Conservation (phyloP, 2,888 invertebrate species). For the Mactromeris polynyma region DNA sequence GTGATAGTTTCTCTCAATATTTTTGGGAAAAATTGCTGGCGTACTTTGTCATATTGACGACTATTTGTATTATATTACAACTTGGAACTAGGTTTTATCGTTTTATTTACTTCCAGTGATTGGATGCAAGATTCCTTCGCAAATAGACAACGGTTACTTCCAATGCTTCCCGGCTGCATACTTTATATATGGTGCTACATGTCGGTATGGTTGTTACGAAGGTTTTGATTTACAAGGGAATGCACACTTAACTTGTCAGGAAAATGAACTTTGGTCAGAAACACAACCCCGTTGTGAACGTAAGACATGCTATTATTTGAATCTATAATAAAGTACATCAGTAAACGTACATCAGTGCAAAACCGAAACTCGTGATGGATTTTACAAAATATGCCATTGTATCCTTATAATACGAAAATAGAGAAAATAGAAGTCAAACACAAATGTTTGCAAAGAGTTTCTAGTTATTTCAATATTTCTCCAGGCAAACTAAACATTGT, state of each 20-base stretch:
- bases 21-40: no score
- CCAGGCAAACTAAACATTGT: no score
- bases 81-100: not conserved
- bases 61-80: no score
- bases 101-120: slow-evolving; percentile 14
- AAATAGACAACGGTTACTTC: slow-evolving; percentile 33
- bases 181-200: slow-evolving; percentile 3
- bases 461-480: no score
- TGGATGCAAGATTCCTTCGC: not conserved
- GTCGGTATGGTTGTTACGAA: slow-evolving; percentile 40
- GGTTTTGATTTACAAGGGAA: slow-evolving; percentile 35
- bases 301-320: slow-evolving; percentile 6
- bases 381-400: not conserved
- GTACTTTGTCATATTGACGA: no score
- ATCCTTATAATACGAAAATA: no score
- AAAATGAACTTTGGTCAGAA: slow-evolving; percentile 5
- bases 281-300: slow-evolving; percentile 26
- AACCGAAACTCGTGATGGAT: not conserved
- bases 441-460: no score
- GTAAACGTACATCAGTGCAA: no score
- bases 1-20: no score
- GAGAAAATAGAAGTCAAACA: no score
- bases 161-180: slow-evolving; percentile 34
- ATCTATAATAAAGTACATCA: not conserved
- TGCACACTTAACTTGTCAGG: not conserved